phyloP scores from a whole-genome alignment of 2,888 invertebrate genomes.

The Stenodema calcarata region DNA sequence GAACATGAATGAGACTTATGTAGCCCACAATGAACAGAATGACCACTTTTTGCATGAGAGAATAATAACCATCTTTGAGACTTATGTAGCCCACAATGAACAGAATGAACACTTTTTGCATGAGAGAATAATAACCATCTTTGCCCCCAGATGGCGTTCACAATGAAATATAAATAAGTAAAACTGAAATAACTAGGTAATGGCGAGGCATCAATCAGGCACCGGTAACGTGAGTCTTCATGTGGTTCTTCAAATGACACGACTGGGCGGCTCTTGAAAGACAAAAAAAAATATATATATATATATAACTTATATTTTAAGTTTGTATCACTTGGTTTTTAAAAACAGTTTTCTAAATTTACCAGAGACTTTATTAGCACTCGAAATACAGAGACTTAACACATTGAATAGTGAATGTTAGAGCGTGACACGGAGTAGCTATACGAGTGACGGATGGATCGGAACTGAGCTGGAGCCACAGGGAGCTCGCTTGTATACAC shows the following conservation, averaged over 20 bases:
- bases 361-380: too few species aligned
- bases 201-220: neutral
- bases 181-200: neutral
- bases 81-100: neutral
- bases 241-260: slow-evolving; percentile 44
- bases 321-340: too few species aligned
- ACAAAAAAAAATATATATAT: neutral
- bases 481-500: too few species aligned
- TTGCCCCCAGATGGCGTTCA: too few species aligned
- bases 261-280: slow-evolving; percentile 38
- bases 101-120: neutral
- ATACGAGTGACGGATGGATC: too few species aligned
- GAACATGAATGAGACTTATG: neutral
- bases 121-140: neutral
- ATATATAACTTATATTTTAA: too few species aligned
- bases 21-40: neutral
- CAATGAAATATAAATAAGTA: neutral
- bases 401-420: too few species aligned
- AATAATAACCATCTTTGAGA: neutral
- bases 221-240: slow-evolving; percentile 20
- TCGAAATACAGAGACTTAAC: too few species aligned
- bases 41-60: neutral
- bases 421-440: too few species aligned
- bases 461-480: too few species aligned
- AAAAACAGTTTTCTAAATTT: too few species aligned